phyloP scores from a whole-genome alignment of 92 coral and sea anemone species.

The Umimayanthus kanabou region DNA sequence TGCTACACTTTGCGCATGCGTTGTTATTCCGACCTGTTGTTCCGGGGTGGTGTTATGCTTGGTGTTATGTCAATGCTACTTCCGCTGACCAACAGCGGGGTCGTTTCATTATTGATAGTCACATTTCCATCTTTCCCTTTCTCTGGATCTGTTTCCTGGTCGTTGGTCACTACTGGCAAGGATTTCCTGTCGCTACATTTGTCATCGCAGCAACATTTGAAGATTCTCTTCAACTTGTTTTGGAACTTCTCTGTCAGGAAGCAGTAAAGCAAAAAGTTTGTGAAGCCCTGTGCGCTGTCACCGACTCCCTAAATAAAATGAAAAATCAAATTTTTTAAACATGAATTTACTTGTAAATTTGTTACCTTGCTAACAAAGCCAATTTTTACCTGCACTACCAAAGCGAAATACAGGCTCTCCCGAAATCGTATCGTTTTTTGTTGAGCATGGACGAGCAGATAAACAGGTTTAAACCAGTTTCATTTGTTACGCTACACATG shows the following conservation, averaged over 20 bases:
- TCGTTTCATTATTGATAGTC: neutral
- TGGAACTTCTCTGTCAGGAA: constrained; percentile 45
- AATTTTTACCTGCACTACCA: neutral
- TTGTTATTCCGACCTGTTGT: neutral
- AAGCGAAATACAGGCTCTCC: neutral
- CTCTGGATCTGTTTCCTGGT: neutral
- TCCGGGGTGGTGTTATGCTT: neutral
- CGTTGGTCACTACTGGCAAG: neutral
- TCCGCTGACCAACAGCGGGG: neutral
- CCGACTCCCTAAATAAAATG: constrained; percentile 70
- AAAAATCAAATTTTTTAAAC: too few species aligned
- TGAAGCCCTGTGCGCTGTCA: constrained; percentile 84
- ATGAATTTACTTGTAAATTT: too few species aligned
- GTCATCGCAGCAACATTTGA: neutral
- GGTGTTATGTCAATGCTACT: neutral
- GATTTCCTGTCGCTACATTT: neutral
- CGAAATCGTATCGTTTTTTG: neutral
- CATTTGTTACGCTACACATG: too few species aligned
- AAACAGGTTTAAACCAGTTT: too few species aligned
- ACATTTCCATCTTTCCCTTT: neutral
- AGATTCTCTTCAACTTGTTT: constrained; percentile 17
- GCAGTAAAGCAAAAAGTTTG: constrained; percentile 55
- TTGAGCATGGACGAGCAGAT: neutral
- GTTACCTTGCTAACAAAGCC: neutral
- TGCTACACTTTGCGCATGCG: neutral